Evolutionary conservation across 2,113 vertebrate genomes (phyloP).

Genomic region (rat (Rattus norvegicus)): GRCr8 NC_086020.1:222112001-222112500

Average conservation of each 20-base stretch:
- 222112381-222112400: background rate
- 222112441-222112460: background rate
- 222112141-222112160: background rate
- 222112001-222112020: background rate
- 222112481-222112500: background rate
- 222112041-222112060: background rate
- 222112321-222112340: background rate
- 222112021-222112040: background rate
- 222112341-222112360: background rate
- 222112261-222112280: conserved; percentile 7
- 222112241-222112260: background rate
- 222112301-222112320: background rate
- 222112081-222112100: background rate
- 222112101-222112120: background rate
- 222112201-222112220: background rate
- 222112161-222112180: background rate
- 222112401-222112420: background rate
- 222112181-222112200: background rate
- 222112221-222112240: background rate
- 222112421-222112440: conserved; percentile 1
- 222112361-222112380: background rate
- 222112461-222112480: background rate
- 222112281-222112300: background rate
- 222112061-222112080: background rate
- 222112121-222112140: background rate